Evolutionary conservation across 2,797 vertebrate species (phyloP).

Genomic region (Pteronotus mesoamericanus): DNA sequence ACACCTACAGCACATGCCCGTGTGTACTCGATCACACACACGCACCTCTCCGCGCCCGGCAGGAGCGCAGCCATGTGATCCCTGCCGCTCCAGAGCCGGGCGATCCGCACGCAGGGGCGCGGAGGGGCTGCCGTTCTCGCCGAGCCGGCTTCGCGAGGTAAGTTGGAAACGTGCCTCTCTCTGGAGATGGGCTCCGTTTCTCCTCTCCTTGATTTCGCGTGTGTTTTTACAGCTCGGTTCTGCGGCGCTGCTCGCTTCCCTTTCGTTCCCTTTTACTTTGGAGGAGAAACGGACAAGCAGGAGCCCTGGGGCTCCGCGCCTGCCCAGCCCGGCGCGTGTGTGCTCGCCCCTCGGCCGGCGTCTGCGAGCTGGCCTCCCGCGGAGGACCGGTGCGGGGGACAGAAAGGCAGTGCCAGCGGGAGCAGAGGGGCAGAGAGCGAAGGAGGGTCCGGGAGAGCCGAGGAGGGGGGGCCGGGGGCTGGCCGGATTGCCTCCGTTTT

Average conservation of each 20-base stretch:
- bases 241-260: slow-evolving; percentile 1
- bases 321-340: slow-evolving; percentile 2
- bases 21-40: slow-evolving; percentile 31
- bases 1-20: slow-evolving; percentile 3
- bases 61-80: slow-evolving; percentile 82
- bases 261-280: slow-evolving; percentile 66
- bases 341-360: slow-evolving; percentile 65
- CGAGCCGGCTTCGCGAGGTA: slow-evolving; percentile 84
- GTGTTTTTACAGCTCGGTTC: not conserved
- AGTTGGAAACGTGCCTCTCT: slow-evolving; percentile 81
- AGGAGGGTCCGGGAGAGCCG: not conserved
- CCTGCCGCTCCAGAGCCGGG: slow-evolving; percentile 80
- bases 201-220: not conserved
- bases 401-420: slow-evolving; percentile 32
- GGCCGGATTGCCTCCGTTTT: not conserved
- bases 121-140: slow-evolving; percentile 70
- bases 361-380: slow-evolving; percentile 59
- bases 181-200: slow-evolving; percentile 22
- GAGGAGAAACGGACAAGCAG: slow-evolving; percentile 58
- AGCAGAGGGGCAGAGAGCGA: not conserved
- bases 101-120: slow-evolving; percentile 80
- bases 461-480: not conserved
- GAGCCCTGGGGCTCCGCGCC: slow-evolving; percentile 36
- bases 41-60: slow-evolving; percentile 75
- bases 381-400: slow-evolving; percentile 59